Evolutionary conservation across 2,888 invertebrate genomes (phyloP).

Genomic region (Diloba caeruleocephala): DNA sequence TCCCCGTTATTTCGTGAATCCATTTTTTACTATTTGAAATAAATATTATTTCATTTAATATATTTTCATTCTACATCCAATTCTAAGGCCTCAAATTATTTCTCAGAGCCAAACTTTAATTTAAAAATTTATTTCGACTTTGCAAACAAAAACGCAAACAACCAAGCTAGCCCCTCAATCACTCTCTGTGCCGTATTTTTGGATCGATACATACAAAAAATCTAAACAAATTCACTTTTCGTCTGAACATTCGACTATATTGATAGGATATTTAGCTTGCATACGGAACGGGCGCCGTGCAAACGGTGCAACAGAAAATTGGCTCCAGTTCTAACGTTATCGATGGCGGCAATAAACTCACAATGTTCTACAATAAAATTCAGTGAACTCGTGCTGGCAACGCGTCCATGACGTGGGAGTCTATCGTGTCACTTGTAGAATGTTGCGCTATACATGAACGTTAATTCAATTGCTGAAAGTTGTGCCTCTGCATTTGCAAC

Average conservation of each 20-base stretch:
- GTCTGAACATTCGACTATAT: conserved; percentile 46
- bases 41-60: no score
- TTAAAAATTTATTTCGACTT: conserved; percentile 11
- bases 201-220: conserved; percentile 41
- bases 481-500: neutral
- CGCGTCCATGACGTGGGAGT: conserved; percentile 28
- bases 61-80: no score
- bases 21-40: no score
- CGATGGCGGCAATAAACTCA: conserved; percentile 56
- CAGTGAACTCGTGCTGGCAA: conserved; percentile 34
- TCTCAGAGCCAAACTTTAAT: conserved; percentile 1
- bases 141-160: neutral
- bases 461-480: conserved; percentile 23
- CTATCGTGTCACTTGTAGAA: neutral
- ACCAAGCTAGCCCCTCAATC: conserved; percentile 6
- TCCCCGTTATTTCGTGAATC: no score
- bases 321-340: conserved; percentile 47
- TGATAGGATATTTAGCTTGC: conserved; percentile 46
- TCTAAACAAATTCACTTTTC: conserved; percentile 51
- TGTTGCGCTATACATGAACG: conserved; percentile 8
- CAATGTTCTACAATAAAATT: conserved; percentile 49
- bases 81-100: no score
- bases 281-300: conserved; percentile 33
- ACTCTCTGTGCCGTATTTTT: conserved; percentile 21
- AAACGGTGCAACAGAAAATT: conserved; percentile 55